A percentile compares a stretch with the other conserved stretches of the same genome.
Conservation (phyloP, 2,113 vertebrate species). For the Sorex araneus region DNA sequence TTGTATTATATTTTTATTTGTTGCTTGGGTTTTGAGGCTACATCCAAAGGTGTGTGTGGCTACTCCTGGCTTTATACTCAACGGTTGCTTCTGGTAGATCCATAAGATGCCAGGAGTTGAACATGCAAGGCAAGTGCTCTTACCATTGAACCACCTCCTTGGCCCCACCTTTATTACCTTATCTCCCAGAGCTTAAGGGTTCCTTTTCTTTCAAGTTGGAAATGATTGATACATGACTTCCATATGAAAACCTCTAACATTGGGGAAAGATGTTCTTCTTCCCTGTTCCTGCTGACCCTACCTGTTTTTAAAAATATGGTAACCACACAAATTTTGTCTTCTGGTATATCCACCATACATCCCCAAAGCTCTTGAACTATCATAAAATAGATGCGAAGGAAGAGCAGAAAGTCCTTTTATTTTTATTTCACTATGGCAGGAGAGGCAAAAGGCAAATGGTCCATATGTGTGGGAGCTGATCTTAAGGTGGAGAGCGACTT, state of each 20-base stretch:
- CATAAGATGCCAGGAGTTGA: too few species aligned
- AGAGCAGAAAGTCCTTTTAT: conserved; percentile 50
- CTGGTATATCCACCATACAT: neutral
- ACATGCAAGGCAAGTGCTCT: too few species aligned
- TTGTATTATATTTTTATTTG: neutral
- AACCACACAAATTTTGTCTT: neutral
- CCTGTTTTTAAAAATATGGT: conserved; percentile 46
- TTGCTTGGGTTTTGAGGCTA: too few species aligned
- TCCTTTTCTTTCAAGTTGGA: neutral
- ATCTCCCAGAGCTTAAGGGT: neutral
- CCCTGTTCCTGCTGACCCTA: neutral
- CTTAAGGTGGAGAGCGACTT: conserved; percentile 22
- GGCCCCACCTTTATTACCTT: too few species aligned
- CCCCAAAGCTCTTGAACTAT: conserved; percentile 14
- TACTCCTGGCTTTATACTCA: too few species aligned
- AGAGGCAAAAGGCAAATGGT: conserved; percentile 68
- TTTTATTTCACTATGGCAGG: conserved; percentile 30
- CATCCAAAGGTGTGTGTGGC: too few species aligned
- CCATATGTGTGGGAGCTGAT: neutral
- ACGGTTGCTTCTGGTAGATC: too few species aligned
- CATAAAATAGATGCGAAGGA: neutral
- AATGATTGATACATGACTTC: neutral
- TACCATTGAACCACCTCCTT: too few species aligned
- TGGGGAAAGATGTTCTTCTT: neutral
- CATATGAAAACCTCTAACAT: neutral